These are phyloP conservation scores for Epinephelus awoara DNA, from an alignment of 2,797 vertebrate species.

Conservation along the genomic window DNA sequence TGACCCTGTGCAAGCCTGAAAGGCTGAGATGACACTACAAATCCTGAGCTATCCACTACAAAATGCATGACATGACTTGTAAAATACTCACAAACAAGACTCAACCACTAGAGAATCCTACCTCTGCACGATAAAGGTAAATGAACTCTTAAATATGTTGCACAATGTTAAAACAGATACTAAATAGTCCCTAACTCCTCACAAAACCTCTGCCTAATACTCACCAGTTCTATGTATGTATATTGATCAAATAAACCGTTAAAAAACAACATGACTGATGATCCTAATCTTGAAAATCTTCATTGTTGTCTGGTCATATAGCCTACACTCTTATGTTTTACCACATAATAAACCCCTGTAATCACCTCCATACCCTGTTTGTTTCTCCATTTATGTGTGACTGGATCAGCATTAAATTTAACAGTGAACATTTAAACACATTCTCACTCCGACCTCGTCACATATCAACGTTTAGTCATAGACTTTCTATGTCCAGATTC, in stretches of 20 bases:
- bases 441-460: too few relatives aligned
- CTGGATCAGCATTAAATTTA: conserved; percentile 6
- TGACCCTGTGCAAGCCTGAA: conserved; percentile 8
- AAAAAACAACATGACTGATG: neutral
- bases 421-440: neutral
- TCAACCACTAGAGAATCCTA: conserved; percentile 17
- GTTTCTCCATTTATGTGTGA: conserved; percentile 2
- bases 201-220: neutral
- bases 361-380: conserved; percentile 3
- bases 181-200: conserved; percentile 7
- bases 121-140: conserved; percentile 46
- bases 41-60: conserved; percentile 48
- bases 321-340: neutral
- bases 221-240: neutral
- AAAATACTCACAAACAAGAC: conserved; percentile 52
- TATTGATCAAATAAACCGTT: conserved; percentile 2
- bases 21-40: conserved; percentile 46
- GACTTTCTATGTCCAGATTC: too few relatives aligned
- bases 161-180: conserved; percentile 3
- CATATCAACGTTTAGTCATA: too few relatives aligned
- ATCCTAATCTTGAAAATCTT: neutral
- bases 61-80: conserved; percentile 70
- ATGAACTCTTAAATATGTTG: conserved; percentile 50
- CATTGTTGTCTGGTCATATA: neutral
- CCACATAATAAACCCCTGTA: neutral